Evolutionary conservation across 2,888 invertebrate genomes (phyloP).

Genomic region (Hololepta plana): DNA sequence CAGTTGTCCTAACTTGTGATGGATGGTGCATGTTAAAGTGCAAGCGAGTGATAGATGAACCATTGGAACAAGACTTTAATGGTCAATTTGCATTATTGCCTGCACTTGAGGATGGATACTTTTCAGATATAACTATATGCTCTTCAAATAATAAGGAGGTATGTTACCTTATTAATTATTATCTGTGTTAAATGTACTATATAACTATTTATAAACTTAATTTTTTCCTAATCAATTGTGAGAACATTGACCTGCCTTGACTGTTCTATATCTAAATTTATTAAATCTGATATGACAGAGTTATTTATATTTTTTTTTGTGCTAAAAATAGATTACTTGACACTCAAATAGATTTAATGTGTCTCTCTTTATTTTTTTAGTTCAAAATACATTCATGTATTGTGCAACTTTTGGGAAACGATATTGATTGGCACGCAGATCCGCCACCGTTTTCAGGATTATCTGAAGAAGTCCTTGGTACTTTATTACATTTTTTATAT

Average conservation of each 20-base stretch:
- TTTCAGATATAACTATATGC: conserved; percentile 37
- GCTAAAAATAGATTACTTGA: too few species aligned
- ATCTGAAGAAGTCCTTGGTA: conserved; percentile 39
- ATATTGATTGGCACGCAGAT: conserved; percentile 34
- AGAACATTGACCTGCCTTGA: too few species aligned
- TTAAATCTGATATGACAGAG: conserved; percentile 1
- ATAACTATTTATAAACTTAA: conserved; percentile 4
- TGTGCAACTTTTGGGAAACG: conserved; percentile 34
- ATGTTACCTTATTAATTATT: conserved; percentile 9
- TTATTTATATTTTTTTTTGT: conserved; percentile 10
- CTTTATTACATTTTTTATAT: conserved; percentile 43
- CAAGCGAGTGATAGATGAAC: conserved; percentile 32
- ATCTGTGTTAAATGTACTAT: not conserved
- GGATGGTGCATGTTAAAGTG: conserved; percentile 44
- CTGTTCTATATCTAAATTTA: too few species aligned
- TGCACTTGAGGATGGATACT: conserved; percentile 45
- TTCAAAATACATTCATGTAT: conserved; percentile 38
- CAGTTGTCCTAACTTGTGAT: conserved; percentile 38
- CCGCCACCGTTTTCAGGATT: conserved; percentile 36
- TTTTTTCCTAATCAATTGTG: too few species aligned
- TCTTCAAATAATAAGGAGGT: conserved; percentile 34
- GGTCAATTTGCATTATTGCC: conserved; percentile 42
- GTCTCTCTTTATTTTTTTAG: conserved; percentile 17
- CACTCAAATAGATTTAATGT: too few species aligned
- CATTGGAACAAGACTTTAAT: conserved; percentile 28